phyloP scores from a whole-genome alignment of 2,797 vertebrate genomes.

The Lepidocolaptes lacrymiger region DNA sequence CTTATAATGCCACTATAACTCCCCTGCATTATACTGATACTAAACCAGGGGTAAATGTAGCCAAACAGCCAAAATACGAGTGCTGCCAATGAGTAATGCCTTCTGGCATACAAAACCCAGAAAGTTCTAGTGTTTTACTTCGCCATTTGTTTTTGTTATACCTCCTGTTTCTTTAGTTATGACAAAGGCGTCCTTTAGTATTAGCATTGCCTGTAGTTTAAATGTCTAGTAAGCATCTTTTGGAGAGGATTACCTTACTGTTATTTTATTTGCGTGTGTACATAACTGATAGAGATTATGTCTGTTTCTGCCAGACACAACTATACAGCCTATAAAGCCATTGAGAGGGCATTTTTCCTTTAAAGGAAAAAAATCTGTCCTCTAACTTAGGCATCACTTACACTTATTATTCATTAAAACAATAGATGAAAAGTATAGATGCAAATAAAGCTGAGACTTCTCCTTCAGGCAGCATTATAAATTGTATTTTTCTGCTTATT shows the following conservation, averaged over 20 bases:
- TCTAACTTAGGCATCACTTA: neutral
- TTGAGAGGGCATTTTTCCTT: neutral
- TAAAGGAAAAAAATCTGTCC: neutral
- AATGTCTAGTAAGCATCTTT: neutral
- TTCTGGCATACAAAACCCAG: neutral
- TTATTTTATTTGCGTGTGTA: neutral
- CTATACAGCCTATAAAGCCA: neutral
- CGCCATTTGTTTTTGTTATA: neutral
- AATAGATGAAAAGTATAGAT: neutral
- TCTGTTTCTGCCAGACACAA: neutral
- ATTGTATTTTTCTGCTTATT: neutral
- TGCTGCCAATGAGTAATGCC: neutral
- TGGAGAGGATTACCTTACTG: neutral
- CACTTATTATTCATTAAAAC: neutral
- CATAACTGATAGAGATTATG: neutral
- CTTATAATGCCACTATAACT: neutral
- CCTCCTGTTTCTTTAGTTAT: neutral
- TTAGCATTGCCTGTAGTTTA: neutral
- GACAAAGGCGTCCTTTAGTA: neutral
- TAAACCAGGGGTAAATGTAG: neutral
- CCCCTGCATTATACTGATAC: neutral
- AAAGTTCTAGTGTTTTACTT: neutral
- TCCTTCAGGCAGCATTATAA: neutral
- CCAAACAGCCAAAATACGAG: neutral
- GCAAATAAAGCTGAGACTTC: neutral